Evolutionary conservation across 1,140 invertebrate genomes (phyloP), one percentile per base, ranked within the genome.

Genomic region (Pseudomyrmex gracilis): DNA sequence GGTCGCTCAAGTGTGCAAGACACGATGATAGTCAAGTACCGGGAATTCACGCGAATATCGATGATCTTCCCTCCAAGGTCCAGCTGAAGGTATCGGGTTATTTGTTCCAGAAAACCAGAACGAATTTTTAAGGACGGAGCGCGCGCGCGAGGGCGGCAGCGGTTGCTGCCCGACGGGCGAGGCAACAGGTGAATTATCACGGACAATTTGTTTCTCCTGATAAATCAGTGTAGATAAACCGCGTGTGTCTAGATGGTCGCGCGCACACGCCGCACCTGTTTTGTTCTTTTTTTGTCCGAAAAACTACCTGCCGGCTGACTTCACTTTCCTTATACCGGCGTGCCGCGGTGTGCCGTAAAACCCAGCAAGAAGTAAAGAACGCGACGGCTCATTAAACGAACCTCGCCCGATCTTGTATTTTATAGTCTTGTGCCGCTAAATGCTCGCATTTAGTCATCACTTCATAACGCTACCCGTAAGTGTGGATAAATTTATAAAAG

Each of bases 211-310:
- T 84, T 73, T 63, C 57, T 20, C 20, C 49, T 80, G 83, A 85
- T 85, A 82, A 85, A 82, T 85, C 83, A 85, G 67, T 45, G 67
- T 64, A 85, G 83, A 85, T 85, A 82, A 85, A 58, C 24, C 43
- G 49, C 43, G 71, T 43, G 77, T 53, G 68, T 66, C 83, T 85
- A 85, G 83, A 68, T 64, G 77, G 49, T 66, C n/a, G 10, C 17
- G 17, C 17, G 64, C 10, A 15, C 34, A 43, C 57, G 70, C 64
- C 64, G 83, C 83, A 85, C 83, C 83, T 82, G 83, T 85, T 82
- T 85, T 73, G 60, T 17, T 73, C 80, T 82, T 73, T 84, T 63
- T 84, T 63, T 61, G 10, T 0, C 67, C 22, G 67, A 70, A 63
- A 60, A 80, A 78, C 66, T 80, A 80, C 74, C 83, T 80, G 74